Evolutionary conservation across 2,888 invertebrate genomes (phyloP).

Genomic region (Eutolmus rufibarbis): DNA sequence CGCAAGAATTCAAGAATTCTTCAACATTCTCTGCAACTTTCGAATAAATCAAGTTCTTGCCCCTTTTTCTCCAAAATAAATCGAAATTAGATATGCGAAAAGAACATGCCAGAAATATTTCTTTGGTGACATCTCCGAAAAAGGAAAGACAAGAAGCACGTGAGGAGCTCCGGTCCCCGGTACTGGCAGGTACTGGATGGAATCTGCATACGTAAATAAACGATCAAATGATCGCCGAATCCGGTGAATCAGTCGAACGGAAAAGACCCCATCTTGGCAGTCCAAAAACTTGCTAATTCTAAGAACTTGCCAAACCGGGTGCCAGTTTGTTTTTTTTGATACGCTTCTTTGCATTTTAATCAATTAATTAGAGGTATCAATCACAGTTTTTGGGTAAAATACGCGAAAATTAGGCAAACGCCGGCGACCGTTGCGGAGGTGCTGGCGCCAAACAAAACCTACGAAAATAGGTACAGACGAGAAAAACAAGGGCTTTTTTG

Average conservation of each 20-base stretch:
- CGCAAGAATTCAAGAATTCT: not conserved
- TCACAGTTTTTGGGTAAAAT: not conserved
- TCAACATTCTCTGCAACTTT: not conserved
- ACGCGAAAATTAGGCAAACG: not conserved
- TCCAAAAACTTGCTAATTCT: not conserved
- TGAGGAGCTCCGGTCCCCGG: conserved; percentile 3
- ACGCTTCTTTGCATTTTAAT: not conserved
- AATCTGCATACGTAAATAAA: conserved; percentile 30
- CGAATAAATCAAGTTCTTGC: not conserved
- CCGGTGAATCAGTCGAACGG: not conserved
- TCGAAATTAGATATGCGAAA: not conserved
- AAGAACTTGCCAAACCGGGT: not conserved
- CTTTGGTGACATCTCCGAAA: not conserved
- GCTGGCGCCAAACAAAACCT: not conserved
- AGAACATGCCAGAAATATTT: not conserved
- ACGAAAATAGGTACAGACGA: not conserved
- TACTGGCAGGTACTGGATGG: conserved; percentile 14
- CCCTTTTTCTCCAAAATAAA: not conserved
- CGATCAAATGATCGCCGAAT: not conserved
- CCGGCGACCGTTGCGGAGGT: not conserved
- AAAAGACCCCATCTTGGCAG: not conserved
- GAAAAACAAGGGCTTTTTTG: not conserved
- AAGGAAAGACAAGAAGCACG: not conserved
- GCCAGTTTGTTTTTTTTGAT: not conserved
- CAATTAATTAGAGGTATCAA: not conserved